Percentiles rank a stretch among this genome's conserved stretches.
Conservation (phyloP, 2,888 invertebrate genomes). For the Galerucella pusilla region DNA sequence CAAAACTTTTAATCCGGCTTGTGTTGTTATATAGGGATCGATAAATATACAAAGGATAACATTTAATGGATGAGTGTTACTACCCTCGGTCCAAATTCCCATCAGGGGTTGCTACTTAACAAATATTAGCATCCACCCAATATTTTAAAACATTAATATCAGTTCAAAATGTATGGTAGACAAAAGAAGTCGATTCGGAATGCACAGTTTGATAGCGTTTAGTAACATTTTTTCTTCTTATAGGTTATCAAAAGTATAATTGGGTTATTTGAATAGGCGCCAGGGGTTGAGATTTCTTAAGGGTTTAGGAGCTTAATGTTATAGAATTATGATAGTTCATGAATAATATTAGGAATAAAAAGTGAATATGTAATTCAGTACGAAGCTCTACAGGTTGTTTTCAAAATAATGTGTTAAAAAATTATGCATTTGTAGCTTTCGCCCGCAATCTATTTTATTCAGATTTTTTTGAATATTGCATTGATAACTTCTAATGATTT, state of each 20-base stretch:
- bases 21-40: not conserved
- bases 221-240: conserved; percentile 25
- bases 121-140: conserved; percentile 39
- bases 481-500: too few species aligned
- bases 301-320: not conserved
- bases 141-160: conserved; percentile 41
- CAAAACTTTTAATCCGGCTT: not conserved
- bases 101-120: conserved; percentile 38
- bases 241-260: conserved; percentile 22
- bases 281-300: conserved; percentile 10
- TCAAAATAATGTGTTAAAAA: too few species aligned
- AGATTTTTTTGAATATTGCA: too few species aligned
- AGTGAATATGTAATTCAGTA: too few species aligned
- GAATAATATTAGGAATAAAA: too few species aligned
- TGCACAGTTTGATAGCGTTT: conserved; percentile 46
- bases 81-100: conserved; percentile 25
- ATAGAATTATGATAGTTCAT: not conserved
- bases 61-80: conserved; percentile 18
- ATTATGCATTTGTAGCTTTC: too few species aligned
- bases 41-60: conserved; percentile 1
- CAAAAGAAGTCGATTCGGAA: conserved; percentile 43
- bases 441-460: too few species aligned
- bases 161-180: conserved; percentile 44
- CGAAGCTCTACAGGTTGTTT: too few species aligned
- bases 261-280: conserved; percentile 35